Evolutionary conservation across 2,113 vertebrate genomes (phyloP).

Genomic region (Rhinoderma darwinii): DNA sequence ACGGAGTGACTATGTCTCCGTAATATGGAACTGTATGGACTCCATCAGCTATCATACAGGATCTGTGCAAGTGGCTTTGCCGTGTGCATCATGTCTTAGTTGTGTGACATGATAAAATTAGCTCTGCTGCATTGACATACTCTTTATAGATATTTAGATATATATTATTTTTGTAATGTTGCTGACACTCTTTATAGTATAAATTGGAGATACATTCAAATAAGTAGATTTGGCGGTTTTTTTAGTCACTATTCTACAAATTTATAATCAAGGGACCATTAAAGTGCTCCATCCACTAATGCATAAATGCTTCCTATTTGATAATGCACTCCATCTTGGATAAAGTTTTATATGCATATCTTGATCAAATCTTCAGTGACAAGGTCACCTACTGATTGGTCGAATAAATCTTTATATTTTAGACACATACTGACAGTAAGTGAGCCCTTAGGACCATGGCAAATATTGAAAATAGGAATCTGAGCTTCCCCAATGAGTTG

Average conservation of each 20-base stretch:
- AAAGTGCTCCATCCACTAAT: background rate
- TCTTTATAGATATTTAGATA: too few species aligned
- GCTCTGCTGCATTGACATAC: too few species aligned
- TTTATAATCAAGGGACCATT: background rate
- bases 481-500: background rate
- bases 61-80: too few species aligned
- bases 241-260: background rate
- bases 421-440: background rate
- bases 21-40: too few species aligned
- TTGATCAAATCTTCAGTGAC: conserved; percentile 33
- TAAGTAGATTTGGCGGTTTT: background rate
- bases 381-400: conserved; percentile 45
- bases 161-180: too few species aligned
- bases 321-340: background rate
- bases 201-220: background rate
- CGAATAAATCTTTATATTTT: conserved; percentile 42
- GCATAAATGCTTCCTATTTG: conserved; percentile 8
- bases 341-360: conserved; percentile 12
- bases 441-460: conserved; percentile 1
- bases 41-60: too few species aligned
- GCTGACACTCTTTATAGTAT: background rate
- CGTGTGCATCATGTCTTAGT: too few species aligned
- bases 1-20: too few species aligned
- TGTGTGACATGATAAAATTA: too few species aligned
- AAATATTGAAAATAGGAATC: conserved; percentile 27